Evolutionary conservation across 2,113 vertebrate genomes (phyloP).

Genomic region (Catagonus wagneri): DNA sequence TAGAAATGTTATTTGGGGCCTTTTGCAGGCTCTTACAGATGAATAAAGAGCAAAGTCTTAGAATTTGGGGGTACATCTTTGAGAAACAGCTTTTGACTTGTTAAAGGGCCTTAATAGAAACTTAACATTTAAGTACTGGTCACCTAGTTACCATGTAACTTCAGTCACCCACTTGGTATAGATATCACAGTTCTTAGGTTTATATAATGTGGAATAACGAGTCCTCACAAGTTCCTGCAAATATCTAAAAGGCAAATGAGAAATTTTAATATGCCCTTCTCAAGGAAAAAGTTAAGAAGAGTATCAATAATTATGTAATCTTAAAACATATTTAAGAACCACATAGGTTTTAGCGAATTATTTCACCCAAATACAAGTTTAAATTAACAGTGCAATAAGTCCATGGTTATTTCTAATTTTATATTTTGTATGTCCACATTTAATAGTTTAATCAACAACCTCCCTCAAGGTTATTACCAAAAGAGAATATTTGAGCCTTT

Average conservation of each 20-base stretch:
- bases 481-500: not conserved
- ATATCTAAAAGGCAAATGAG: constrained; percentile 30
- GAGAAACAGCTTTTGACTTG: not conserved
- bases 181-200: not conserved
- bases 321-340: not conserved
- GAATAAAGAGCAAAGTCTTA: not conserved
- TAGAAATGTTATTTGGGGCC: not conserved
- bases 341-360: not conserved
- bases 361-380: constrained; percentile 58
- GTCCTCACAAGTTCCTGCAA: constrained; percentile 55
- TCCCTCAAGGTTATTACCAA: not conserved
- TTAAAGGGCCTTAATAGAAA: not conserved
- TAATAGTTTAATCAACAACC: not conserved
- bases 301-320: not conserved
- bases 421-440: not conserved
- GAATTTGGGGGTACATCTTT: not conserved
- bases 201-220: constrained; percentile 50
- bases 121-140: not conserved
- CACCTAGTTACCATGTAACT: not conserved
- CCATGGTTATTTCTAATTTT: not conserved
- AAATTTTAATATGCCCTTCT: not conserved
- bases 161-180: not conserved
- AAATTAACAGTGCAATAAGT: constrained; percentile 15
- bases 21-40: not conserved
- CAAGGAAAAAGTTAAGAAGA: not conserved